These are phyloP conservation scores for Hyles vespertilio DNA, from an alignment of 1,140 invertebrate species.

Conservation along the genomic window DNA sequence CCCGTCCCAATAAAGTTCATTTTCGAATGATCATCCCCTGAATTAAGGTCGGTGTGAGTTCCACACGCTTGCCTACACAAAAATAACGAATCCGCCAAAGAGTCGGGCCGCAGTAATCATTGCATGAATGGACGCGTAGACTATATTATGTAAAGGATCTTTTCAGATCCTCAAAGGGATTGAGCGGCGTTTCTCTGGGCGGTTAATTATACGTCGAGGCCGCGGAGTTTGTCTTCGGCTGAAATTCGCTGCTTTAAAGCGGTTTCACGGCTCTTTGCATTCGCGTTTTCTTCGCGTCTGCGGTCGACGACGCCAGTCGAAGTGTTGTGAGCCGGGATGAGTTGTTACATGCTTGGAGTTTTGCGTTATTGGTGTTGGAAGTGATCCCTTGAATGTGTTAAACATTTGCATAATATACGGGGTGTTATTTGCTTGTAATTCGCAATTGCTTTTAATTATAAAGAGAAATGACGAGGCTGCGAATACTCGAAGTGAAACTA, in stretches of 20 bases:
- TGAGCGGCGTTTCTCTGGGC: conserved; percentile 30
- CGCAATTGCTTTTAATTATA: too few relatives aligned
- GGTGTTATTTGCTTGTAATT: too few relatives aligned
- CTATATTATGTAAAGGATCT: conserved; percentile 45
- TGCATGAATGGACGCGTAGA: conserved; percentile 37
- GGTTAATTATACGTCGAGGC: conserved; percentile 36
- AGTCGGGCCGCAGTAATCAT: conserved; percentile 41
- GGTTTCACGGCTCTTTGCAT: conserved; percentile 18
- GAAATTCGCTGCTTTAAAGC: conserved; percentile 20
- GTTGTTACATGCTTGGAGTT: too few relatives aligned
- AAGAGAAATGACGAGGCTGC: too few relatives aligned
- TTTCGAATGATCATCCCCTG: conserved; percentile 10
- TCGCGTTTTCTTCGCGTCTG: conserved; percentile 12
- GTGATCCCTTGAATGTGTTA: too few relatives aligned
- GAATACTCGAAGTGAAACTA: too few relatives aligned
- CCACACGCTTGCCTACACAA: conserved; percentile 72
- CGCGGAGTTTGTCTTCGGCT: conserved; percentile 28
- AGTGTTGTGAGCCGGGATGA: neutral
- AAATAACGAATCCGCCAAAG: conserved; percentile 68
- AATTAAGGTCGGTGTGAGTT: conserved; percentile 29
- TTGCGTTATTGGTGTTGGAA: too few relatives aligned
- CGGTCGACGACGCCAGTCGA: conserved; percentile 3
- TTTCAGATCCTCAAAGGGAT: conserved; percentile 53
- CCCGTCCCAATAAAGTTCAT: conserved; percentile 19
- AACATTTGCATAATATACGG: too few relatives aligned